Evolutionary conservation across 2,113 vertebrate genomes (phyloP), one percentile per base, ranked within the genome.

Genomic region (Dipodomys merriami): DNA sequence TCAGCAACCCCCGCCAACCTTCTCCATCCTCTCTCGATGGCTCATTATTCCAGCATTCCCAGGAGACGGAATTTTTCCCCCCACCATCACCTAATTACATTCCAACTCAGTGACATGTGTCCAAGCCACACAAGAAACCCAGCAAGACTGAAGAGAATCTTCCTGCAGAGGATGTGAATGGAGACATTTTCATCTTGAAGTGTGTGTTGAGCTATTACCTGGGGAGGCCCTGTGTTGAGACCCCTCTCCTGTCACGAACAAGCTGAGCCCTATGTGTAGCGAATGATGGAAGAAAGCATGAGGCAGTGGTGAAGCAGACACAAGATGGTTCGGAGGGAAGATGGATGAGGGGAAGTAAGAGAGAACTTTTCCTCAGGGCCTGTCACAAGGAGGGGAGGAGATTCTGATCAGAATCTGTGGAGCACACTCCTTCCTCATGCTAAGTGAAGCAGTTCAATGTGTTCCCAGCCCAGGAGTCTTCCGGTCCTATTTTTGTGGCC

Each of bases 11-110:
- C 89, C 44, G 35, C 77, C 96, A 74, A 88, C 68, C 82, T 93
- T 88, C 88, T 11, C 5, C 1, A 76, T 81, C 89, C 94, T 93
- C 78, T 73, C 83, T 88, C 78, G 95, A 96, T 86, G 94, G 95
- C 92, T 96, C 96, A 96, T 97, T 96, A 96, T 94, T 76, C 88
- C 92, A 81, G 73, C 20, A 84, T 92, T 96, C 95, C 92, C 95
- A 73, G 87, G 93, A 95, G 93, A 96, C 18, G 68, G 89, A 82
- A 91, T 82, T 92, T 85, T 93, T 94, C 94, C 87, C 53, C 53
- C 53, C 15, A 79, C 80, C 69, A 57, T 49, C 22, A 25, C 94
- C 95, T 96, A 96, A 97, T 96, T 95, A 92, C 89, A 85, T 85
- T 93, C 80, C 89, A 87, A 27, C 78, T 74, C 69, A 35, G 74